Evolutionary conservation across 2,888 invertebrate genomes (phyloP).

Genomic region (Drosophila anomalipes): DNA sequence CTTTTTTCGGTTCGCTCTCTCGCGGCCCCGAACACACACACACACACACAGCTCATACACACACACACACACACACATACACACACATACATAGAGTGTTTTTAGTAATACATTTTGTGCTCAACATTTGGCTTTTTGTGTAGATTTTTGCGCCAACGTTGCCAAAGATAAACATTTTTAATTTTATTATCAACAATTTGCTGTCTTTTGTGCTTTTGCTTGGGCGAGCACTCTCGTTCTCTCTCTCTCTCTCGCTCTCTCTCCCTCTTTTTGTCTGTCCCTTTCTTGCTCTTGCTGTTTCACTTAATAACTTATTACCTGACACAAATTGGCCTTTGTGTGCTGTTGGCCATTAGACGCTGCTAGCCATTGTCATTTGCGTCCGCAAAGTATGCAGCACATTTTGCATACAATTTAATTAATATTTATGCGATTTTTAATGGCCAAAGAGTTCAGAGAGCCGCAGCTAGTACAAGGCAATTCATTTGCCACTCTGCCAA

Average conservation of each 20-base stretch:
- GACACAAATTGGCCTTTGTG: conserved; percentile 55
- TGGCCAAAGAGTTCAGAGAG: conserved; percentile 31
- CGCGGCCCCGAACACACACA: conserved; percentile 37
- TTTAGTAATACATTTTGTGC: conserved; percentile 59
- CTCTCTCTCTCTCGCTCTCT: not conserved
- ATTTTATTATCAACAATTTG: conserved; percentile 76
- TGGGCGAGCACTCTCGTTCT: not conserved
- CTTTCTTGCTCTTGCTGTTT: conserved; percentile 33
- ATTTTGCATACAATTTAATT: conserved; percentile 72
- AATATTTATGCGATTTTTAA: conserved; percentile 75
- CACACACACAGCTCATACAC: not conserved
- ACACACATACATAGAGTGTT: conserved; percentile 22
- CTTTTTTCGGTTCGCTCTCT: conserved; percentile 59
- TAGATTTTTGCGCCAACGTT: conserved; percentile 44
- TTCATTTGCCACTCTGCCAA: conserved; percentile 62
- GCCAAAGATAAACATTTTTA: conserved; percentile 73
- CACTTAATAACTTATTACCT: conserved; percentile 72
- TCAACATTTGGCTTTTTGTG: conserved; percentile 54
- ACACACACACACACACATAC: conserved; percentile 13
- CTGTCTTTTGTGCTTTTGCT: conserved; percentile 41
- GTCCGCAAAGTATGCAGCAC: conserved; percentile 74
- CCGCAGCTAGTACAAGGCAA: conserved; percentile 29
- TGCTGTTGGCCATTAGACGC: conserved; percentile 34
- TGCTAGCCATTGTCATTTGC: conserved; percentile 31
- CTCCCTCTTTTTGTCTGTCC: not conserved